Conservation (phyloP, 2,888 invertebrate species). For the Sminthurinus aureus region DNA sequence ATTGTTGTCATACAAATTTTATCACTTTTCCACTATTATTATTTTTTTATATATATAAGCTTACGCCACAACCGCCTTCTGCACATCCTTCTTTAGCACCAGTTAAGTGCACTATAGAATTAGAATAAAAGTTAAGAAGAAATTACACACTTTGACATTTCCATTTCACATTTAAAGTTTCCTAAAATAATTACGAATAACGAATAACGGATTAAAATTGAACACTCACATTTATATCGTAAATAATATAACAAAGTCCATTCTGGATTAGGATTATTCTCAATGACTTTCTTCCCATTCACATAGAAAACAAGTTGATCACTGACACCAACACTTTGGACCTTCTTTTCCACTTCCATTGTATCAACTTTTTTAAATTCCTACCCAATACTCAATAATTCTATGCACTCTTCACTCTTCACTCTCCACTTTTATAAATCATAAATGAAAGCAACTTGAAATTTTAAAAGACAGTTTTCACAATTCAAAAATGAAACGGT, state of each 20-base stretch:
- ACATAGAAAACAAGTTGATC: constrained; percentile 33
- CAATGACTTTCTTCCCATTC: constrained; percentile 62
- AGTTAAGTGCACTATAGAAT: constrained; percentile 38
- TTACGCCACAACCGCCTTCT: constrained; percentile 94
- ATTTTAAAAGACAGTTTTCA: neutral
- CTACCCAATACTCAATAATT: too few species aligned
- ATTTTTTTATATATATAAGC: constrained; percentile 83
- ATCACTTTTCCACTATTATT: constrained; percentile 63
- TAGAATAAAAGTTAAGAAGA: neutral
- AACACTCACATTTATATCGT: constrained; percentile 71
- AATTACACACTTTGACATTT: neutral
- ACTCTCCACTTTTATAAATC: too few species aligned
- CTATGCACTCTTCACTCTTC: too few species aligned
- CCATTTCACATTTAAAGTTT: too few species aligned
- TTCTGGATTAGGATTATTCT: constrained; percentile 78
- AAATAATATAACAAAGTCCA: constrained; percentile 84
- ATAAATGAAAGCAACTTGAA: too few species aligned
- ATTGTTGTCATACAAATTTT: neutral
- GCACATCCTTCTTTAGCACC: constrained; percentile 94
- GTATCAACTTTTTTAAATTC: neutral
- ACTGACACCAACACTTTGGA: neutral
- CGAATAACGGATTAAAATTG: constrained; percentile 3
- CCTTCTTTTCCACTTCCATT: neutral
- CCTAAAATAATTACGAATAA: too few species aligned
- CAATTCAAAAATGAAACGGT: too few species aligned